These are phyloP conservation scores for Stegodyphus mimosarum DNA, from an alignment of 1,140 invertebrate genomes.

Conservation along the genomic window DNA sequence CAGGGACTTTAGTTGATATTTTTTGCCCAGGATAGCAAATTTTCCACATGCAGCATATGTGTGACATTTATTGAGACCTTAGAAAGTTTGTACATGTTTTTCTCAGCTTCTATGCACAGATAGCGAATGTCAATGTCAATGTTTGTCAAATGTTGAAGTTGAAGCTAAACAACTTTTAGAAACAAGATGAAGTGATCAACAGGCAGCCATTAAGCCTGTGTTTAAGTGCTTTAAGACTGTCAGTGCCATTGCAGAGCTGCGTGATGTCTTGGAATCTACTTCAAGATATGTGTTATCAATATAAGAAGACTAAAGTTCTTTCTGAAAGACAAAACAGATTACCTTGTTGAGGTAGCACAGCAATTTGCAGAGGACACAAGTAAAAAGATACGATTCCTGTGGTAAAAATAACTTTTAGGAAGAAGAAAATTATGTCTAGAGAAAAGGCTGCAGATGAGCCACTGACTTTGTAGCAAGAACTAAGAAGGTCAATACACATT, in stretches of 20 bases:
- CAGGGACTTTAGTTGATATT: no score
- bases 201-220: background rate
- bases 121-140: background rate
- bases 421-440: constrained; percentile 10
- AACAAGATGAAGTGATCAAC: no score
- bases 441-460: constrained; percentile 3
- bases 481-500: background rate
- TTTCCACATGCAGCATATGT: no score
- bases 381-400: background rate
- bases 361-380: background rate
- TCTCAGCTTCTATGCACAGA: background rate
- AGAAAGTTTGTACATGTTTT: no score
- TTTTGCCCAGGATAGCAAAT: no score
- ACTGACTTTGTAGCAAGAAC: constrained; percentile 21
- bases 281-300: background rate
- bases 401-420: background rate
- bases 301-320: background rate
- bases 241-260: background rate
- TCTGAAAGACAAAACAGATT: background rate
- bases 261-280: background rate
- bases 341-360: background rate
- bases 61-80: no score
- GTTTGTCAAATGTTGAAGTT: background rate
- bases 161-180: background rate
- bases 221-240: background rate